These are phyloP conservation scores for Loriculus beryllinus DNA, from an alignment of 2,797 vertebrate genomes.

Conservation along the genomic window DNA sequence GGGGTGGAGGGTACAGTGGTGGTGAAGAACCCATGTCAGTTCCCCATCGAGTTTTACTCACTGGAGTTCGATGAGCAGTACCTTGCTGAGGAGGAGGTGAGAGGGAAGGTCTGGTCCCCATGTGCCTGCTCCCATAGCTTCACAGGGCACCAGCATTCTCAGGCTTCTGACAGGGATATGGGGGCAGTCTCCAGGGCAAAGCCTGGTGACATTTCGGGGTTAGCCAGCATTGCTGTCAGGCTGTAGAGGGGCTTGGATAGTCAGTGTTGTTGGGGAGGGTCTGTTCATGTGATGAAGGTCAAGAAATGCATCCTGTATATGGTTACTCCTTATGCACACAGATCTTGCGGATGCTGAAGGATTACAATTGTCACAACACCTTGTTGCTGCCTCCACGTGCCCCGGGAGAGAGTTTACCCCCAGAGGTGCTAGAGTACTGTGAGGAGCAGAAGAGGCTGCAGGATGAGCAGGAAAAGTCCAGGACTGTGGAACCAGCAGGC, in stretches of 20 bases:
- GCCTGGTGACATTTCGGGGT: not conserved
- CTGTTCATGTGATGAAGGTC: not conserved
- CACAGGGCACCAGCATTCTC: not conserved
- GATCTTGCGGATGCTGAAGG: constrained; percentile 81
- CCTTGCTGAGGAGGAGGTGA: constrained; percentile 86
- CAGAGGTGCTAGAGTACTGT: constrained; percentile 82
- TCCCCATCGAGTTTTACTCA: constrained; percentile 90
- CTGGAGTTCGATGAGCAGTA: constrained; percentile 88
- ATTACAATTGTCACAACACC: constrained; percentile 76
- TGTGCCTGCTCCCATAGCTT: accelerated
- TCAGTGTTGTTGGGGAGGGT: not conserved
- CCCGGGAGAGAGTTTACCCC: constrained; percentile 81
- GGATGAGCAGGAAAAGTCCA: constrained; percentile 45
- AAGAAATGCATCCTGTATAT: accelerated
- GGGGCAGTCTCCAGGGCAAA: not conserved
- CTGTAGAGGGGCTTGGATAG: not conserved
- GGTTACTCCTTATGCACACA: not conserved
- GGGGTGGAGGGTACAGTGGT: constrained; percentile 74
- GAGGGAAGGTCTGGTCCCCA: not conserved
- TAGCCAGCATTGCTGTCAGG: not conserved
- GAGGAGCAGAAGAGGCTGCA: constrained; percentile 64
- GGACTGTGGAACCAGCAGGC: constrained; percentile 14
- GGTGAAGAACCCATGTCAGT: constrained; percentile 85
- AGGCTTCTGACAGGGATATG: not conserved
- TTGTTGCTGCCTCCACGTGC: constrained; percentile 83